Evolutionary conservation across 2,888 invertebrate genomes (phyloP), one percentile per base, ranked within the genome.

Genomic region (Dione juno): DNA sequence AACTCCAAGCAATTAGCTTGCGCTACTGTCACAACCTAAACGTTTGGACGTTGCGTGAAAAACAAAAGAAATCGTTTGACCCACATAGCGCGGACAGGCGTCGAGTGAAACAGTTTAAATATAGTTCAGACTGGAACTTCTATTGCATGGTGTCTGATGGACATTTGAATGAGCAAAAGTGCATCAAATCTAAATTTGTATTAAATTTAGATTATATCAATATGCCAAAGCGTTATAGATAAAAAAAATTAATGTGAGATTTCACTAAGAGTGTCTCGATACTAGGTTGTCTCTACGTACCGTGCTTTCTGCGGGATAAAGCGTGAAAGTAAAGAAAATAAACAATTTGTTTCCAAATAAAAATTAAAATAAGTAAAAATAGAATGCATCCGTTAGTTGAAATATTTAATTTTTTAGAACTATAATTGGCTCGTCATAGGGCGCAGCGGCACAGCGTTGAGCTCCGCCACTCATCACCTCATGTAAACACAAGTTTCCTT

Each of bases 51-150:
- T 65, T n/a, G 69, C 63, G 52, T 67, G 66, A 48, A 70, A 74
- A 71, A 75, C 74, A 74, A 74, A 75, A 74, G 72, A 71, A 74
- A 70, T 63, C 71, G 64, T 71, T 40, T 73, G 74, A 74, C 75
- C 75, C 66, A 75, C 66, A 74, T 75, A 70, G 67, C 61, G 63
- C 8, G 50, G 69, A 57, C 50, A 50, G 53, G 65, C 67, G 67
- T 19, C 21, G 70, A 70, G 48, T 67, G 67, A 65, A 53, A 54
- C 57, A n/a, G 65, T 70, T 65, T 70, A 73, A 66, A 73, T 70
- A 70, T 70, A 73, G 65, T 52, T 28, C 28, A 28, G 58, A 52
- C 52, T 50, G 64, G 19, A 64, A 64, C 52, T 64, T 50, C 64
- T 48, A 19, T 21, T 9, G 14, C 19, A 45, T 16, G 19, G n/a